Evolutionary conservation across 2,797 vertebrate species (phyloP).

Genomic region (Gymnodraco acuticeps): DNA sequence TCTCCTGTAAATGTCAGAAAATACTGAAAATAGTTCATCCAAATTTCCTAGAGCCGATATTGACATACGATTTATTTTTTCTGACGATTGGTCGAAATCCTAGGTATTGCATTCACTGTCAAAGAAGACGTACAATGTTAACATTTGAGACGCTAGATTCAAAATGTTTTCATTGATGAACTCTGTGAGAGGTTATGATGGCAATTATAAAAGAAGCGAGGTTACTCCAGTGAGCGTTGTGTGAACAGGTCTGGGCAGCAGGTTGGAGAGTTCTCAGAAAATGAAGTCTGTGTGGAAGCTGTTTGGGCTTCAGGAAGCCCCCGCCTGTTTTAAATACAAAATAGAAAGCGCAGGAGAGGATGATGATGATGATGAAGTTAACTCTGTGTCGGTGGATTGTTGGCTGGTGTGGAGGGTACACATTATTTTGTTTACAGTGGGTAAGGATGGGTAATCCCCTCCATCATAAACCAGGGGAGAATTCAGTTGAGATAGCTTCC

Average conservation of each 20-base stretch:
- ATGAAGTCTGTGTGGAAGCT: slow-evolving; percentile 34
- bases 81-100: no score
- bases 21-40: no score
- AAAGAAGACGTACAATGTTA: no score
- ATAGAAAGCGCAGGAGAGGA: slow-evolving; percentile 31
- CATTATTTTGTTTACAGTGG: no score
- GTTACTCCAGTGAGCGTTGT: neutral
- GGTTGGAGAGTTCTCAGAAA: slow-evolving; percentile 57
- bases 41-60: no score
- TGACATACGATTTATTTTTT: no score
- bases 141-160: no score
- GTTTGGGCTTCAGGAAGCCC: slow-evolving; percentile 67
- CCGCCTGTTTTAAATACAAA: slow-evolving; percentile 51
- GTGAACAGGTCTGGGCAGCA: slow-evolving; percentile 41
- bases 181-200: no score
- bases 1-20: no score
- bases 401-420: neutral
- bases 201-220: no score
- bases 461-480: neutral
- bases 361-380: slow-evolving; percentile 34
- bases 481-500: neutral
- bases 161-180: no score
- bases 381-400: slow-evolving; percentile 32
- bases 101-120: no score
- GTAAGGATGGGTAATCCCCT: neutral